These are phyloP conservation scores for Emmelina monodactyla DNA, from an alignment of 2,888 invertebrate species.

Conservation along the genomic window DNA sequence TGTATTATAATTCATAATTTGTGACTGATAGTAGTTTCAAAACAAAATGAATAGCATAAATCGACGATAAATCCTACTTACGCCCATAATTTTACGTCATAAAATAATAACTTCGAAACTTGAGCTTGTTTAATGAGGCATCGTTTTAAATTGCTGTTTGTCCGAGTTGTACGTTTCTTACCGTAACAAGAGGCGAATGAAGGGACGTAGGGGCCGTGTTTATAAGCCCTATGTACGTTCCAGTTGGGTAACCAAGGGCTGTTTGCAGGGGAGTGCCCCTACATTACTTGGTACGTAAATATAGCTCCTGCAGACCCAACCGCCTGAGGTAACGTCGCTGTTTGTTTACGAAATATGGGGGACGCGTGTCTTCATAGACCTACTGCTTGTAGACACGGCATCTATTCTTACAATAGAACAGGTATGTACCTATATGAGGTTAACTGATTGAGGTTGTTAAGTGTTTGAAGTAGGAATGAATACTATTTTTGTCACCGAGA, in stretches of 20 bases:
- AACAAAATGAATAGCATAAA: too few species aligned
- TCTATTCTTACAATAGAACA: too few species aligned
- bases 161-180: constrained; percentile 8
- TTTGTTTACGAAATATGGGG: constrained; percentile 17
- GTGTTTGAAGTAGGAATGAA: too few species aligned
- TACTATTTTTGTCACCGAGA: too few species aligned
- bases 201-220: background rate
- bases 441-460: too few species aligned
- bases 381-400: too few species aligned
- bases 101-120: constrained; percentile 39
- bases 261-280: constrained; percentile 22
- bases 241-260: constrained; percentile 29
- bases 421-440: too few species aligned
- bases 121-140: constrained; percentile 44
- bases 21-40: too few species aligned
- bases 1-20: too few species aligned
- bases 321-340: constrained; percentile 5
- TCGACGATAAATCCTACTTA: too few species aligned
- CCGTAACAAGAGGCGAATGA: background rate
- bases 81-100: constrained; percentile 42
- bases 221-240: constrained; percentile 32
- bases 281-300: constrained; percentile 18
- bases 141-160: constrained; percentile 31
- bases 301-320: constrained; percentile 4
- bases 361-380: constrained; percentile 9